Conservation (phyloP, 2,797 vertebrate species). For the Paedocypris micromegethes region DNA sequence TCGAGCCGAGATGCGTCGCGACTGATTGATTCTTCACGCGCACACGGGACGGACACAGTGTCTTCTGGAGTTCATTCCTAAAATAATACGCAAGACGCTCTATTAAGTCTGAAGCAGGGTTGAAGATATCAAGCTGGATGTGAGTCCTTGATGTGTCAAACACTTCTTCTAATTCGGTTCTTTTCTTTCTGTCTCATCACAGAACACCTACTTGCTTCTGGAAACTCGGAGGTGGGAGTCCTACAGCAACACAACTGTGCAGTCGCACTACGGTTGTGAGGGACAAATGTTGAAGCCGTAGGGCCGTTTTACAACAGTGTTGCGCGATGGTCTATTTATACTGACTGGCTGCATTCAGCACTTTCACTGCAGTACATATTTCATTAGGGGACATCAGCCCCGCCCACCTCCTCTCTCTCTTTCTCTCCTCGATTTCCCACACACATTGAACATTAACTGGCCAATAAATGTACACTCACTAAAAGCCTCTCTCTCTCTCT, state of each 20-base stretch:
- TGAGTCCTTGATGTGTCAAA: no score
- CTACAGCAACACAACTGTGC: no score
- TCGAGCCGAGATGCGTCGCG: conserved; percentile 1
- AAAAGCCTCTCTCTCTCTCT: not conserved
- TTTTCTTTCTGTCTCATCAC: no score
- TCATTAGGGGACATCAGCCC: conserved; percentile 10
- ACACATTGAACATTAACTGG: conserved; percentile 16
- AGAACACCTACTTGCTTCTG: no score
- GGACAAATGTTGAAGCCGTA: not conserved
- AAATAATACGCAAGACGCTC: not conserved
- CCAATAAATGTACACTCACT: conserved; percentile 11
- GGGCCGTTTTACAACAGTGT: not conserved
- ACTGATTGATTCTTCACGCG: conserved; percentile 16
- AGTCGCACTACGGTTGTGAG: no score
- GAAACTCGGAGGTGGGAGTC: no score
- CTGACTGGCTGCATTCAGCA: conserved; percentile 15
- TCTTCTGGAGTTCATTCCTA: not conserved
- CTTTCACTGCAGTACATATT: conserved; percentile 23
- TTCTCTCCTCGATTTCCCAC: not conserved
- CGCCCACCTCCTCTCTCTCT: not conserved
- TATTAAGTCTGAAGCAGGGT: not conserved
- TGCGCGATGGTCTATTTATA: conserved; percentile 14
- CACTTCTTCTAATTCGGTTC: no score
- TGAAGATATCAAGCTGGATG: no score
- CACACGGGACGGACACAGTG: not conserved